phyloP scores from a whole-genome alignment of 2,888 invertebrate species.

The Steinernema hermaphroditum region DNA sequence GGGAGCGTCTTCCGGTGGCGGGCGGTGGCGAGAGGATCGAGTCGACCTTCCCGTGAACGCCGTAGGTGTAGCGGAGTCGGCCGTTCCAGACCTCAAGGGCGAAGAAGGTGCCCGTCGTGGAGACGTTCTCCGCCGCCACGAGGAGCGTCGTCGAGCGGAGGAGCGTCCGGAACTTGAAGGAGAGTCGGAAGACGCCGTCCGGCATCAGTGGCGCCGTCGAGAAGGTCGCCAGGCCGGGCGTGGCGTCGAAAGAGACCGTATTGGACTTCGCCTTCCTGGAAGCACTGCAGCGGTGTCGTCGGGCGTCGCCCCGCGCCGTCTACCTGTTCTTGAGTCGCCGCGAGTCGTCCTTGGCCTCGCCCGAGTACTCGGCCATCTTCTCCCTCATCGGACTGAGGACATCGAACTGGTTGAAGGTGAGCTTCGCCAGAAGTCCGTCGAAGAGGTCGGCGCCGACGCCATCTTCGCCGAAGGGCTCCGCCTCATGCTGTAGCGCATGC shows the following conservation, averaged over 20 bases:
- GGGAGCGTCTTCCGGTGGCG: background rate
- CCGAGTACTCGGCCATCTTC: conserved; percentile 22
- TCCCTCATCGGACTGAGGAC: conserved; percentile 36
- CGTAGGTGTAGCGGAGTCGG: conserved; percentile 15
- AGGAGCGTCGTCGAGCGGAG: conserved; percentile 36
- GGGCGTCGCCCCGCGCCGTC: background rate
- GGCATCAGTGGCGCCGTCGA: conserved; percentile 11
- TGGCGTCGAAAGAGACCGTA: conserved; percentile 37
- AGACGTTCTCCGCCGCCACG: background rate
- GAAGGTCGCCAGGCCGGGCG: conserved; percentile 33
- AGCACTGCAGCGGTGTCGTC: background rate
- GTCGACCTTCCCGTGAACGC: conserved; percentile 37
- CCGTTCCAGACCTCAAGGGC: conserved; percentile 8
- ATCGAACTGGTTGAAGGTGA: conserved; percentile 45
- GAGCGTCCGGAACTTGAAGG: conserved; percentile 61
- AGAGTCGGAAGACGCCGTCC: conserved; percentile 48
- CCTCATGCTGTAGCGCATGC: conserved; percentile 40
- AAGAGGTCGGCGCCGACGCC: conserved; percentile 33
- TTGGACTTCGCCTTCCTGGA: conserved; percentile 37
- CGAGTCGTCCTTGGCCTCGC: conserved; percentile 32
- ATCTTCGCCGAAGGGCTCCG: conserved; percentile 35
- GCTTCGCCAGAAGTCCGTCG: conserved; percentile 41
- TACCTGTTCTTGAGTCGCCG: conserved; percentile 29
- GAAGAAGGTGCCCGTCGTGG: background rate
- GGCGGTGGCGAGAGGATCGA: background rate